Conservation (phyloP, 2,113 vertebrate genomes). For the Pipra filicauda region DNA sequence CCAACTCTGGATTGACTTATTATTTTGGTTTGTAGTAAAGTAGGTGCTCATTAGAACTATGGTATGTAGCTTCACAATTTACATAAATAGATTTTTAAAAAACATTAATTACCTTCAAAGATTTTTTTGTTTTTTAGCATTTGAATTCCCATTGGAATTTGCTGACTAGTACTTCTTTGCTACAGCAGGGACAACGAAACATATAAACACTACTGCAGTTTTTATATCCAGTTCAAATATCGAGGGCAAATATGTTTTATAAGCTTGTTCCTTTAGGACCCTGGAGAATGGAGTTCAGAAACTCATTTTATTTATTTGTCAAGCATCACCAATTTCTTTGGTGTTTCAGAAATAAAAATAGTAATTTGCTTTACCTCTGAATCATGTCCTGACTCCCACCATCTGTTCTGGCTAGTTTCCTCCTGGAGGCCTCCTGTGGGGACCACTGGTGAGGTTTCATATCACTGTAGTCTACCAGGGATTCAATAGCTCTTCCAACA, state of each 20-base stretch:
- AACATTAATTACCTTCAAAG: background rate
- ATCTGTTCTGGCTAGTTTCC: conserved; percentile 38
- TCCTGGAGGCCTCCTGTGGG: conserved; percentile 7
- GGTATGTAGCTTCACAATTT: background rate
- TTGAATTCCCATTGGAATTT: background rate
- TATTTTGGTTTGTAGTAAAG: background rate
- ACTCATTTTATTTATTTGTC: background rate
- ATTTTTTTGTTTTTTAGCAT: background rate
- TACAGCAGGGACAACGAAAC: background rate
- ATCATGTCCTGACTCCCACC: conserved; percentile 70
- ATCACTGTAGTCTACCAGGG: conserved; percentile 2
- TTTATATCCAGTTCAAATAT: background rate
- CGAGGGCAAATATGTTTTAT: background rate
- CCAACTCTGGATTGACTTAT: background rate
- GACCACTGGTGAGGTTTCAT: conserved; percentile 23
- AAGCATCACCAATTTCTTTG: background rate
- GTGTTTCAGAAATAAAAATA: background rate
- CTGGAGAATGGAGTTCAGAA: background rate
- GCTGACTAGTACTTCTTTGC: background rate
- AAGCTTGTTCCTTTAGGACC: background rate
- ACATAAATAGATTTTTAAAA: background rate
- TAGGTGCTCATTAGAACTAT: background rate
- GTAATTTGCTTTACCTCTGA: conserved; percentile 62
- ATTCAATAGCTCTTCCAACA: conserved; percentile 48
- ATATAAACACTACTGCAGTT: background rate